Percentiles rank a stretch among this genome's conserved stretches.
Evolutionary conservation across 64 coral and sea anemone species (phyloP).

Genomic region (Anthopleura sola): DNA sequence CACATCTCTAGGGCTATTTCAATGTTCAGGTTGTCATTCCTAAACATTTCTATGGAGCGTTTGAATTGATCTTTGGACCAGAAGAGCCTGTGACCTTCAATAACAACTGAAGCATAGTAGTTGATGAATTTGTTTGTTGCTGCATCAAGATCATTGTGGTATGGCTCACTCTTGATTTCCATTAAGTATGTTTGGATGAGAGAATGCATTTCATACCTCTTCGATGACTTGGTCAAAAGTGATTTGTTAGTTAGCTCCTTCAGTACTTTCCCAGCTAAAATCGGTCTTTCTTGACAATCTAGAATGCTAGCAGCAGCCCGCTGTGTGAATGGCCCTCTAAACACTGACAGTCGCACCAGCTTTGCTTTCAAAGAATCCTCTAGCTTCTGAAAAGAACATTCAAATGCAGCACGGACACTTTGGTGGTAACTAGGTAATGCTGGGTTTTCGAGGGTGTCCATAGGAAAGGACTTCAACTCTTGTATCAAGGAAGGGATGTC

Average conservation of each 20-base stretch:
- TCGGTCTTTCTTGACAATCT: background rate
- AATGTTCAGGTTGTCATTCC: background rate
- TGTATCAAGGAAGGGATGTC: constrained; percentile 5
- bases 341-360: constrained; percentile 37
- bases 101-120: constrained; percentile 17
- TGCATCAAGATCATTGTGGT: background rate
- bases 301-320: constrained; percentile 23
- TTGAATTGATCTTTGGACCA: constrained; percentile 55
- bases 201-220: constrained; percentile 41
- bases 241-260: constrained; percentile 25
- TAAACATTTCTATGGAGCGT: constrained; percentile 24
- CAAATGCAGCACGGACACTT: background rate
- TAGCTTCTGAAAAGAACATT: constrained; percentile 38
- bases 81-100: constrained; percentile 5
- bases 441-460: constrained; percentile 18
- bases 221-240: constrained; percentile 30
- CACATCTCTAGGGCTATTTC: background rate
- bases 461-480: constrained; percentile 22
- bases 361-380: background rate
- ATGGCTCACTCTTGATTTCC: background rate
- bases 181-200: constrained; percentile 41
- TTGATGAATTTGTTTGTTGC: constrained; percentile 11
- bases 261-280: constrained; percentile 3
- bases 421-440: constrained; percentile 17
- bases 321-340: constrained; percentile 35